Conservation (phyloP, 2,888 invertebrate species). For the Orthosia cruda region DNA sequence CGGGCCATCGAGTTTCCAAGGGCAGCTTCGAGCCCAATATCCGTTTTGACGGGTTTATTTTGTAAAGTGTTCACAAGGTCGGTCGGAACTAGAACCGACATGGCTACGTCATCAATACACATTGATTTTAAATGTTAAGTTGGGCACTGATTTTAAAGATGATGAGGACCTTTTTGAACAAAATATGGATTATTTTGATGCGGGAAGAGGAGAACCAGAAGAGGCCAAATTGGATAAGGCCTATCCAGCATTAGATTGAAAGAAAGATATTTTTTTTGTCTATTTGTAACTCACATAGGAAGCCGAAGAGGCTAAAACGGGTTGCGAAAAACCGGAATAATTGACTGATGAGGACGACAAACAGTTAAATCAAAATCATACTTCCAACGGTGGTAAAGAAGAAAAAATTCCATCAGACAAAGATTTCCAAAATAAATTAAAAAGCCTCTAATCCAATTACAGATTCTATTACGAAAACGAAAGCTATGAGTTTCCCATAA, state of each 20-base stretch:
- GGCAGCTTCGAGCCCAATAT: conserved; percentile 61
- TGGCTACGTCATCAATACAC: conserved; percentile 23
- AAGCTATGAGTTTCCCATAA: conserved; percentile 58
- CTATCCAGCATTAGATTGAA: not conserved
- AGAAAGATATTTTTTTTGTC: no score
- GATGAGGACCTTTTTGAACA: not conserved
- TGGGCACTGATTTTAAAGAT: not conserved
- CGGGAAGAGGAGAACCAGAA: no score
- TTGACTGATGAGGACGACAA: no score
- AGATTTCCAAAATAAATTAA: not conserved
- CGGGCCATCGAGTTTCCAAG: conserved; percentile 58
- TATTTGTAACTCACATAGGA: no score
- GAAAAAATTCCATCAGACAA: not conserved
- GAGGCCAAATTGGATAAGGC: not conserved
- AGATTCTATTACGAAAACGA: conserved; percentile 28
- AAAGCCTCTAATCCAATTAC: not conserved
- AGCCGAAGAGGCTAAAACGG: no score
- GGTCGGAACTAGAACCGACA: conserved; percentile 19
- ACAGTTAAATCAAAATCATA: not conserved
- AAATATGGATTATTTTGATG: not conserved
- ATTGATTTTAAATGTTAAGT: conserved; percentile 13
- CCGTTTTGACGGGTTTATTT: conserved; percentile 55
- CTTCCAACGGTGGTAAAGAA: not conserved
- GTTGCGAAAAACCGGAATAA: not conserved
- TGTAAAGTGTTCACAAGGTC: conserved; percentile 60